phyloP scores from a whole-genome alignment of 2,888 invertebrate genomes.

The Acleris emargana region DNA sequence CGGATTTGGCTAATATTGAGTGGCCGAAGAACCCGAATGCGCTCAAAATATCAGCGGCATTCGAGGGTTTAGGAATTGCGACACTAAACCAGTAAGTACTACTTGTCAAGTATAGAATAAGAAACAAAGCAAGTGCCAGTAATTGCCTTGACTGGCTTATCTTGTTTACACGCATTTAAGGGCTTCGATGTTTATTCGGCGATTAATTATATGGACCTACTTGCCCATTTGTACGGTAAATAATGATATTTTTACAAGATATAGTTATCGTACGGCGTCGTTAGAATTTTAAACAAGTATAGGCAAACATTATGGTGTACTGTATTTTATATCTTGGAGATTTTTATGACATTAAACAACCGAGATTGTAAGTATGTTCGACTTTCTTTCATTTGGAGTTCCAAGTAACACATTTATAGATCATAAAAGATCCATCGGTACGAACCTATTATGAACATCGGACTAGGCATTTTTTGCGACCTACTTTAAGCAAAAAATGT shows the following conservation, averaged over 20 bases:
- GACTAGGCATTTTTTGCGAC: constrained; percentile 14
- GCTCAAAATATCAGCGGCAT: constrained; percentile 72
- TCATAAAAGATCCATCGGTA: not conserved
- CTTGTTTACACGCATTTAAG: constrained; percentile 36
- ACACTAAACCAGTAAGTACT: constrained; percentile 75
- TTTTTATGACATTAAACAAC: not conserved
- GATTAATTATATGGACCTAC: constrained; percentile 18
- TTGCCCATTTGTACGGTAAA: constrained; percentile 7
- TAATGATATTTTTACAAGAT: constrained; percentile 11
- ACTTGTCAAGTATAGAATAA: not conserved
- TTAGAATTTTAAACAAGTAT: not conserved
- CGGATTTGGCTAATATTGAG: constrained; percentile 72
- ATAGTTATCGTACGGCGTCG: not conserved
- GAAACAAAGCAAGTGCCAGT: not conserved
- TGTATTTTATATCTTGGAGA: not conserved
- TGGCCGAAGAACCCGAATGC: constrained; percentile 76
- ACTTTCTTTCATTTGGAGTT: not conserved
- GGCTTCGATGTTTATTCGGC: constrained; percentile 21
- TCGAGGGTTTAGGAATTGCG: constrained; percentile 69
- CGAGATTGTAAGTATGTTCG: no score
- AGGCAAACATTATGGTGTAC: not conserved
- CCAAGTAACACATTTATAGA: no score
- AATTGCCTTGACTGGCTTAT: constrained; percentile 56
- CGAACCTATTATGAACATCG: not conserved
- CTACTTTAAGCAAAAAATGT: constrained; percentile 22